These are phyloP conservation scores for Eueides isabella DNA, from an alignment of 1,140 invertebrate genomes.

Conservation along the genomic window DNA sequence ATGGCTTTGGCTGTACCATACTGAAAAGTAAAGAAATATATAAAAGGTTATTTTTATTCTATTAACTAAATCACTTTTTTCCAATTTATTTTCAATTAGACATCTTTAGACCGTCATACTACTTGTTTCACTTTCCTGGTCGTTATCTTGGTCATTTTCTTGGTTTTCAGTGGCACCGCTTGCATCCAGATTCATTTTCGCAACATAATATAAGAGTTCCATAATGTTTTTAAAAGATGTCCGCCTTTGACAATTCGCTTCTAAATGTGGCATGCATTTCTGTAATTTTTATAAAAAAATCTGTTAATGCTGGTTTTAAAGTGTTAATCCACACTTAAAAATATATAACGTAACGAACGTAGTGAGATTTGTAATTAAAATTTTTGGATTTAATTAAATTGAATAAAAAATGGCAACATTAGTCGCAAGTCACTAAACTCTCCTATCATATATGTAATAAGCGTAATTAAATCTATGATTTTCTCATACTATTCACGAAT, in stretches of 20 bases:
- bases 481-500: too few relatives aligned
- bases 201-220: background rate
- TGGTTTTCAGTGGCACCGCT: background rate
- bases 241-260: conserved; percentile 20
- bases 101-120: background rate
- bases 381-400: too few relatives aligned
- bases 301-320: too few relatives aligned
- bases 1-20: too few relatives aligned
- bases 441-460: too few relatives aligned
- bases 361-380: too few relatives aligned
- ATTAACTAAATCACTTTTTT: background rate
- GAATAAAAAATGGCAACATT: too few relatives aligned
- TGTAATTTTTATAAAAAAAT: conserved; percentile 24
- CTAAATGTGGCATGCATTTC: conserved; percentile 37
- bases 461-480: too few relatives aligned
- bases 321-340: background rate
- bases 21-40: too few relatives aligned
- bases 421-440: too few relatives aligned
- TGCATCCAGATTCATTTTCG: background rate
- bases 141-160: background rate
- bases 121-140: background rate
- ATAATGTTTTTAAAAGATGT: background rate
- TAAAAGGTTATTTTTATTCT: too few relatives aligned
- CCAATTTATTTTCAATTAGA: background rate
- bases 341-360: too few relatives aligned